Percentiles rank a stretch among this genome's conserved stretches.
Conservation (phyloP, 37 sponge, comb jelly and placozoan genomes). For the Cladorhizidae sp. region DNA sequence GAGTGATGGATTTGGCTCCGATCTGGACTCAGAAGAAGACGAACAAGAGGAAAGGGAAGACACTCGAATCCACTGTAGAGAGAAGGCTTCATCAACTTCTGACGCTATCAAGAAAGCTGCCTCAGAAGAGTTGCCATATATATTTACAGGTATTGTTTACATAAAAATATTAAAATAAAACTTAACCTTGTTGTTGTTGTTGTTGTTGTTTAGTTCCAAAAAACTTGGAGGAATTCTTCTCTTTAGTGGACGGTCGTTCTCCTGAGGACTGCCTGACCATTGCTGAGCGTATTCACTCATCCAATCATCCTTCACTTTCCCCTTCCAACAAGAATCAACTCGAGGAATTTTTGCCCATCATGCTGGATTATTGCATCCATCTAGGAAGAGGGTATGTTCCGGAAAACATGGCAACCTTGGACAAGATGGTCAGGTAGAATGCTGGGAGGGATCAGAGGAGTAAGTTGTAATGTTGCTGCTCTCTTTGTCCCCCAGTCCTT, state of each 20-base stretch:
- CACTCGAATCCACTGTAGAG: background rate
- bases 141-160: constrained; percentile 29
- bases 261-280: constrained; percentile 65
- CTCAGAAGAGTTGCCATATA: constrained; percentile 50
- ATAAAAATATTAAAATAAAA: background rate
- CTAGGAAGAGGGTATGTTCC: constrained; percentile 1
- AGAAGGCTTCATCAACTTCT: background rate
- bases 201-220: constrained; percentile 61
- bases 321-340: constrained; percentile 61
- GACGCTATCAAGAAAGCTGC: constrained; percentile 15
- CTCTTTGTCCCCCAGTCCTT: constrained; percentile 22
- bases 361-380: constrained; percentile 33
- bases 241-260: constrained; percentile 33
- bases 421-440: constrained; percentile 37
- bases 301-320: constrained; percentile 63
- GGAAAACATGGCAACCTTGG: background rate
- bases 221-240: constrained; percentile 30
- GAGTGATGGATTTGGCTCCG: constrained; percentile 46
- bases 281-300: constrained; percentile 59
- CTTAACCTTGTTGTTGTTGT: background rate
- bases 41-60: constrained; percentile 9
- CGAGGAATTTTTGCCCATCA: constrained; percentile 30
- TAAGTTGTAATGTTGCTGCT: background rate
- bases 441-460: background rate
- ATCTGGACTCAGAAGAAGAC: constrained; percentile 53